A percentile compares a stretch with the other conserved stretches of the same genome.
Conservation (phyloP, 2,113 vertebrate genomes). For the Chamaetylas fuelleborni region DNA sequence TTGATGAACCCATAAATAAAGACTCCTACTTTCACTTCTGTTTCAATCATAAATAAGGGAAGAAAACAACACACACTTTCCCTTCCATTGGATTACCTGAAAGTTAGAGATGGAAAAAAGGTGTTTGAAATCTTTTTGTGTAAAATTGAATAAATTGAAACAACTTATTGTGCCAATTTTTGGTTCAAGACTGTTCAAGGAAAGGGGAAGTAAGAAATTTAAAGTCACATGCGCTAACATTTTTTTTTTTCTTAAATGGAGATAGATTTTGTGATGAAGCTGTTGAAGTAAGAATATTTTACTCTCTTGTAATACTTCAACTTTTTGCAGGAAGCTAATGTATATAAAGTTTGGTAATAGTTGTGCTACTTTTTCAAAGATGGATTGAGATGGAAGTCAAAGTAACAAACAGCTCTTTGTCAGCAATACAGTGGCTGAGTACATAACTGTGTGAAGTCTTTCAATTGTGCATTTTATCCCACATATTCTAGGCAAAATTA, state of each 20-base stretch:
- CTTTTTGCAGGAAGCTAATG: neutral
- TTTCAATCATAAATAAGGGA: neutral
- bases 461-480: neutral
- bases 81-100: neutral
- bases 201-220: neutral
- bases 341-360: neutral
- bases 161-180: neutral
- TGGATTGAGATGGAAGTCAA: neutral
- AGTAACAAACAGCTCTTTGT: neutral
- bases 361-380: neutral
- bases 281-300: neutral
- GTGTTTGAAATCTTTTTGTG: neutral
- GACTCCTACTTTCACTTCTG: neutral
- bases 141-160: neutral
- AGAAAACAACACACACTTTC: neutral
- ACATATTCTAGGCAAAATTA: neutral
- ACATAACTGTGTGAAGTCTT: neutral
- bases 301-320: neutral
- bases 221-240: rapidly evolving
- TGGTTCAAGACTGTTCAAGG: neutral
- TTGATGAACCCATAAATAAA: neutral
- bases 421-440: neutral
- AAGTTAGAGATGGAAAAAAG: neutral
- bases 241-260: neutral
- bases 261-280: neutral